Conservation (phyloP, 2,888 invertebrate genomes). For the Leptinotarsa juncta region DNA sequence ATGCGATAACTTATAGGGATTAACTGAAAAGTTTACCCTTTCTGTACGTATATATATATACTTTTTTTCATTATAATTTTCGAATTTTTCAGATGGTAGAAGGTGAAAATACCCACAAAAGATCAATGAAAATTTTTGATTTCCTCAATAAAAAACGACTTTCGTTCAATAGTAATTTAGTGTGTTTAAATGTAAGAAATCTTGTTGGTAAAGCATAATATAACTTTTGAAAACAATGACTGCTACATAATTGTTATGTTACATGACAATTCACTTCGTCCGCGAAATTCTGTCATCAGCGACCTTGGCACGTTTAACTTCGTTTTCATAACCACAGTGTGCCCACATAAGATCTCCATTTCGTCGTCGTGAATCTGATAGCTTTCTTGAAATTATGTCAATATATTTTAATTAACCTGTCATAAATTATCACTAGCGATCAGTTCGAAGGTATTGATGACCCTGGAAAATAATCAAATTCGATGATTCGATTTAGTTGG, state of each 20-base stretch:
- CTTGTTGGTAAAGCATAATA: not conserved
- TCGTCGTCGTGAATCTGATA: not conserved
- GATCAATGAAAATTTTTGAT: no score
- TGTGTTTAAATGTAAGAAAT: not conserved
- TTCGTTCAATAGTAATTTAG: no score
- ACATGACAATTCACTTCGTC: slow-evolving; percentile 2
- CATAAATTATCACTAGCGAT: not conserved
- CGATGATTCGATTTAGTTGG: not conserved
- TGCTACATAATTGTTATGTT: not conserved
- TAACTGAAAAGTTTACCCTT: no score
- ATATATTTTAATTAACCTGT: not conserved
- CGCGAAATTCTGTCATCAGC: not conserved
- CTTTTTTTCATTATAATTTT: no score
- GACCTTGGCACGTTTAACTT: slow-evolving; percentile 11
- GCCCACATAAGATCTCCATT: not conserved
- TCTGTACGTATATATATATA: no score
- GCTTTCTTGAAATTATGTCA: not conserved
- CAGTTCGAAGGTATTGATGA: not conserved
- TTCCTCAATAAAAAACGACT: no score
- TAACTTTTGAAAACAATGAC: not conserved
- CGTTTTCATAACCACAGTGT: not conserved
- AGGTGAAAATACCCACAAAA: no score
- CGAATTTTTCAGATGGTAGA: no score
- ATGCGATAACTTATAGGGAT: no score
- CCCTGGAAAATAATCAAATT: slow-evolving; percentile 1